A percentile compares a stretch with the other conserved stretches of the same genome.
phyloP scores from a whole-genome alignment of 2,113 vertebrate genomes.

The Sterrhoptilus dennistouni region DNA sequence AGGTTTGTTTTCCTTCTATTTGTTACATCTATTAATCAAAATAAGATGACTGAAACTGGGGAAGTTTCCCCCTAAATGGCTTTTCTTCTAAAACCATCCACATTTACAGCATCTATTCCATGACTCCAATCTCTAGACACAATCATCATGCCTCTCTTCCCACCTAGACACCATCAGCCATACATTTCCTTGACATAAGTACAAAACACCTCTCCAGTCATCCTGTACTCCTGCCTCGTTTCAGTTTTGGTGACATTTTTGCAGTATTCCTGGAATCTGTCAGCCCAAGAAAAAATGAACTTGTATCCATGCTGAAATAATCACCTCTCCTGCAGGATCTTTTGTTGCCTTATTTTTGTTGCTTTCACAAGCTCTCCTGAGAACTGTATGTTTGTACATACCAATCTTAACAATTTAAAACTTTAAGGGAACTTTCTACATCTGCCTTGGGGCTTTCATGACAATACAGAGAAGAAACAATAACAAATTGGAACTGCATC shows the following conservation, averaged over 20 bases:
- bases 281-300: not conserved
- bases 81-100: not conserved
- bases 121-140: not conserved
- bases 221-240: not conserved
- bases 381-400: not conserved
- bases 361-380: not conserved
- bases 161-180: not conserved
- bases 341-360: not conserved
- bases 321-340: not conserved
- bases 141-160: not conserved
- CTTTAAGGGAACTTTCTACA: not conserved
- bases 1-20: not conserved
- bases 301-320: not conserved
- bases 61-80: not conserved
- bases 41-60: not conserved
- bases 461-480: not conserved
- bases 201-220: not conserved
- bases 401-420: not conserved
- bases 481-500: not conserved
- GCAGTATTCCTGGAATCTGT: not conserved
- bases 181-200: not conserved
- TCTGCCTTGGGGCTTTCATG: not conserved
- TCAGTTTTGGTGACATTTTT: not conserved
- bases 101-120: not conserved
- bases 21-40: not conserved